Evolutionary conservation across 2,113 vertebrate species (phyloP).

Genomic region (Microcebus ravelobensis): DNA sequence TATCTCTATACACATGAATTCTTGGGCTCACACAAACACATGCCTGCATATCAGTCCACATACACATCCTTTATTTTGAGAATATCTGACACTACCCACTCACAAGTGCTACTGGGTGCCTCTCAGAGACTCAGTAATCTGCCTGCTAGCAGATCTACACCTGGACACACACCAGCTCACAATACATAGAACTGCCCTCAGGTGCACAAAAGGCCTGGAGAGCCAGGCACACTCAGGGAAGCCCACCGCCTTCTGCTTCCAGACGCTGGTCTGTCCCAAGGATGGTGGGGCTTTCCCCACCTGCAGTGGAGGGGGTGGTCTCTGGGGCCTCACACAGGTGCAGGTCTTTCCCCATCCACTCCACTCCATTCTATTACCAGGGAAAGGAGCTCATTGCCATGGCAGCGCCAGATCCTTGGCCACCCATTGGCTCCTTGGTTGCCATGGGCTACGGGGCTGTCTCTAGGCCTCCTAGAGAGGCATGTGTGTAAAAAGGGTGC

Average conservation of each 20-base stretch:
- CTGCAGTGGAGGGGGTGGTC: no score
- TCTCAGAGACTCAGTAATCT: not conserved
- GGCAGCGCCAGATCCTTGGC: slow-evolving; percentile 85
- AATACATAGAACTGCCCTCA: not conserved
- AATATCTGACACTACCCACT: not conserved
- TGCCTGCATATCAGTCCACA: not conserved
- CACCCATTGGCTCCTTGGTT: slow-evolving; percentile 91
- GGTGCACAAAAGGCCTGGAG: not conserved
- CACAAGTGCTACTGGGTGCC: not conserved
- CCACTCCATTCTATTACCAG: slow-evolving; percentile 64
- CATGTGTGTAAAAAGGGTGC: slow-evolving; percentile 69
- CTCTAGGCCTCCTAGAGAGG: slow-evolving; percentile 74
- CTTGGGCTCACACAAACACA: not conserved
- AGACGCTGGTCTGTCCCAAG: not conserved
- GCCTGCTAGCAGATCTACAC: not conserved
- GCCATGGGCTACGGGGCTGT: slow-evolving; percentile 88
- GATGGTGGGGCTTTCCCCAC: not conserved
- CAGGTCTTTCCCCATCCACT: slow-evolving; percentile 21
- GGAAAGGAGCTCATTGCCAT: slow-evolving; percentile 88
- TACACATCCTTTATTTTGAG: not conserved
- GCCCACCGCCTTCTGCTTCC: not conserved
- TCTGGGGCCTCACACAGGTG: slow-evolving; percentile 5
- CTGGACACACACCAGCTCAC: not conserved
- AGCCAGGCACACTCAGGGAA: not conserved
- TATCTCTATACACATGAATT: not conserved